These are phyloP conservation scores for Catharus minimus DNA, from an alignment of 2,113 vertebrate genomes.

Conservation along the genomic window DNA sequence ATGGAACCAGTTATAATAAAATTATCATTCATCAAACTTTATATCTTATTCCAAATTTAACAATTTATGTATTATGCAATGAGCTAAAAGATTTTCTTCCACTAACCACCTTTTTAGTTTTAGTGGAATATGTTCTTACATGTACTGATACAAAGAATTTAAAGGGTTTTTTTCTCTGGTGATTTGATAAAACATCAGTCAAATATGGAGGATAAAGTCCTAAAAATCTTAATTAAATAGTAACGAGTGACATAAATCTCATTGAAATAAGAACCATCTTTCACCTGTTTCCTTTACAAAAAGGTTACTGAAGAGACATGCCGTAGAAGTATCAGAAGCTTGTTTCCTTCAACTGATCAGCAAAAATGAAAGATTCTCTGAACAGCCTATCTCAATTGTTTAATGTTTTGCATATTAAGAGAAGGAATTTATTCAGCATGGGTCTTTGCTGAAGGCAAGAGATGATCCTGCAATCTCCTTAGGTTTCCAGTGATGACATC, in stretches of 20 bases:
- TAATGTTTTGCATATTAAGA: neutral
- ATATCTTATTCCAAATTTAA: slow-evolving; percentile 10
- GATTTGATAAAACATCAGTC: neutral
- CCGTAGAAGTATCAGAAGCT: neutral
- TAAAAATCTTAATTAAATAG: neutral
- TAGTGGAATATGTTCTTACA: neutral
- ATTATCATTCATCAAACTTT: slow-evolving; percentile 18
- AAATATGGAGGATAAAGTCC: neutral
- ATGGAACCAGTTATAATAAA: slow-evolving; percentile 28
- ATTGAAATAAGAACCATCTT: neutral
- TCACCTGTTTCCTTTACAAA: neutral
- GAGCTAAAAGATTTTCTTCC: neutral
- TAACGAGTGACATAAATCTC: neutral
- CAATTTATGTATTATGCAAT: neutral
- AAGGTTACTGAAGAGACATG: neutral
- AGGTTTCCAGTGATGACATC: neutral
- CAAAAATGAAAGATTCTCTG: neutral
- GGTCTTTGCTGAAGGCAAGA: neutral
- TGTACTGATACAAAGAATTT: neutral
- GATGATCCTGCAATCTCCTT: neutral
- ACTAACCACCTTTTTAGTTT: neutral
- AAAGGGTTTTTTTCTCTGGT: neutral
- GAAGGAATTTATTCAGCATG: neutral
- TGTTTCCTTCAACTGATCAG: neutral
- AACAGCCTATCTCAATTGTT: neutral